Evolutionary conservation across 2,797 vertebrate genomes (phyloP).

Genomic region (Gallinago nigripennis): DNA sequence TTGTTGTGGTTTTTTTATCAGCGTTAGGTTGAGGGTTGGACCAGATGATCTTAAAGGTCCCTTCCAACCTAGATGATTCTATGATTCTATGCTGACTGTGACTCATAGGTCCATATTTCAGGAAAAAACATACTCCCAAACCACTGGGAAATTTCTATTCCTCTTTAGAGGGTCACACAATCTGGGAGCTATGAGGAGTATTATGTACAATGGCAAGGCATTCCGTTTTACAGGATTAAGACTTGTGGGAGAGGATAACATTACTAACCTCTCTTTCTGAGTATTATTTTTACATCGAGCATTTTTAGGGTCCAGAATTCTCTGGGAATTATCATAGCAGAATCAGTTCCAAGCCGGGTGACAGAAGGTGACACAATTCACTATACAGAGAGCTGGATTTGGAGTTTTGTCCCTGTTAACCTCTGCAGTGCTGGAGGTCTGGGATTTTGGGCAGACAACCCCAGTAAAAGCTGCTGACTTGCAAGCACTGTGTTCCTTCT

Average conservation of each 20-base stretch:
- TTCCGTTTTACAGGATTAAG: not conserved
- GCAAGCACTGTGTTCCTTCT: not conserved
- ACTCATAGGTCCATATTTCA: not conserved
- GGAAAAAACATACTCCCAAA: not conserved
- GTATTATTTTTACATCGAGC: not conserved
- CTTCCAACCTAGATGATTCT: no score
- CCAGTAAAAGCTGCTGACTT: not conserved
- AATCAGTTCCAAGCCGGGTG: not conserved
- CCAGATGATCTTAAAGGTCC: no score
- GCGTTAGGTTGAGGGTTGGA: no score
- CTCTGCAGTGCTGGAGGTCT: not conserved
- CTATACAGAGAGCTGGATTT: not conserved
- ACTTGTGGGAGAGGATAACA: not conserved
- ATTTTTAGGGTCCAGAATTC: not conserved
- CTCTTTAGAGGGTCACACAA: not conserved
- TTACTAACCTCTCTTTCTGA: not conserved
- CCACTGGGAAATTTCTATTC: not conserved
- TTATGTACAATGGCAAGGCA: not conserved
- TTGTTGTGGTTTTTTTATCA: no score
- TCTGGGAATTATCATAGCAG: not conserved
- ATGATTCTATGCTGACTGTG: not conserved
- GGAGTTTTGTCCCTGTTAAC: accelerated
- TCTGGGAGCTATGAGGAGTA: not conserved
- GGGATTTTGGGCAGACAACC: not conserved
- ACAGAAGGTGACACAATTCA: not conserved